Percentiles rank a stretch among this genome's conserved stretches.
These are phyloP conservation scores for Arctia plantaginis DNA, from an alignment of 2,888 invertebrate species.

Conservation along the genomic window DNA sequence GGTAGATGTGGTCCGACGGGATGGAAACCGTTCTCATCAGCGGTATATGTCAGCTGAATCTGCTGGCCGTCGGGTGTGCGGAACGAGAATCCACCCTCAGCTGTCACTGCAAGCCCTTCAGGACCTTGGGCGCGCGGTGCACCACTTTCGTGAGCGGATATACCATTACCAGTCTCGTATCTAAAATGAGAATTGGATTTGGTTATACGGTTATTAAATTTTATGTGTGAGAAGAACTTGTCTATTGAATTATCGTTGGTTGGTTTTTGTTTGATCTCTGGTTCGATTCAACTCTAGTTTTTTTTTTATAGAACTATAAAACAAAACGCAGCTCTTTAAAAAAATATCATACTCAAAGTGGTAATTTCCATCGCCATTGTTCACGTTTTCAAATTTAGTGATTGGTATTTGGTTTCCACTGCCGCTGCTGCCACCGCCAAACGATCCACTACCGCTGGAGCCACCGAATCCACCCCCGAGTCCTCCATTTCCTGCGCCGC, in stretches of 20 bases:
- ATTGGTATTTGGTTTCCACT: slow-evolving; percentile 83
- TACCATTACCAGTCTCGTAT: slow-evolving; percentile 90
- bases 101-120: slow-evolving; percentile 85
- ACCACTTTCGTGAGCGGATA: slow-evolving; percentile 87
- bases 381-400: slow-evolving; percentile 87
- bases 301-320: not conserved
- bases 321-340: not conserved
- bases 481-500: slow-evolving; percentile 26
- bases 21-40: slow-evolving; percentile 91
- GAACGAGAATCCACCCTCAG: slow-evolving; percentile 89
- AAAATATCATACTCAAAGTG: slow-evolving; percentile 84
- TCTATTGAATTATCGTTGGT: not conserved
- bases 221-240: not conserved
- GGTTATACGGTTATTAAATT: not conserved
- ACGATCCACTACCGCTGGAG: slow-evolving; percentile 39
- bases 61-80: slow-evolving; percentile 89
- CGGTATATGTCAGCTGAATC: slow-evolving; percentile 88
- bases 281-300: too few relatives aligned
- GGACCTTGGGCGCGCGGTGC: slow-evolving; percentile 85
- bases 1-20: slow-evolving; percentile 88
- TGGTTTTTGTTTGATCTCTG: too few relatives aligned
- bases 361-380: slow-evolving; percentile 89
- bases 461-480: slow-evolving; percentile 48
- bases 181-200: slow-evolving; percentile 55
- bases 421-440: slow-evolving; percentile 50